phyloP scores from a whole-genome alignment of 2,888 invertebrate species.

The Mesorhabditis belari region DNA sequence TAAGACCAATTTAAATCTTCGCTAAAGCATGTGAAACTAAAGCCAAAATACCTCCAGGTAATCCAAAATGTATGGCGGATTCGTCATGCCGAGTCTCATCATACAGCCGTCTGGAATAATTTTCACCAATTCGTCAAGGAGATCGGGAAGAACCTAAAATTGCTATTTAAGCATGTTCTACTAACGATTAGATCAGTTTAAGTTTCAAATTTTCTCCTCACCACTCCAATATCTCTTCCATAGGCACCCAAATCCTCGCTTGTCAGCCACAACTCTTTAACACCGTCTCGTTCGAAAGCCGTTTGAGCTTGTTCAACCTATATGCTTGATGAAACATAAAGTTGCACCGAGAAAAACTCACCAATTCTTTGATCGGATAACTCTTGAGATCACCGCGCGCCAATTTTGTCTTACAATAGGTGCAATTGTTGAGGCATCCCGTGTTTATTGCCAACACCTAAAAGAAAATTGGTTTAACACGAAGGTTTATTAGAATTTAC shows the following conservation, averaged over 20 bases:
- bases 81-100: conserved; percentile 78
- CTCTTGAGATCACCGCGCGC: conserved; percentile 87
- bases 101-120: conserved; percentile 60
- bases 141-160: conserved; percentile 65
- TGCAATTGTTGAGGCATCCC: conserved; percentile 86
- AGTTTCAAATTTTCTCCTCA: conserved; percentile 38
- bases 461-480: not conserved
- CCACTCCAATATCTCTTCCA: conserved; percentile 78
- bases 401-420: conserved; percentile 82
- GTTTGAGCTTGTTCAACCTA: conserved; percentile 20
- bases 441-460: conserved; percentile 49
- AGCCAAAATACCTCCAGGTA: conserved; percentile 67
- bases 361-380: conserved; percentile 63
- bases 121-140: conserved; percentile 77
- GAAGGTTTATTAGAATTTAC: too few species aligned
- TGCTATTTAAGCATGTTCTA: not conserved
- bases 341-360: not conserved
- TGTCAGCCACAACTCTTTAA: conserved; percentile 92
- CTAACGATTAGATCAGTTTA: not conserved
- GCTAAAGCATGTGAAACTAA: too few species aligned
- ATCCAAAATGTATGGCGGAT: conserved; percentile 96
- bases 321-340: not conserved
- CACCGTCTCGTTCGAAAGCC: conserved; percentile 67
- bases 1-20: too few species aligned
- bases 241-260: conserved; percentile 97